Evolutionary conservation across 2,888 invertebrate genomes (phyloP).

Genomic region (Agapetus fuscipes): DNA sequence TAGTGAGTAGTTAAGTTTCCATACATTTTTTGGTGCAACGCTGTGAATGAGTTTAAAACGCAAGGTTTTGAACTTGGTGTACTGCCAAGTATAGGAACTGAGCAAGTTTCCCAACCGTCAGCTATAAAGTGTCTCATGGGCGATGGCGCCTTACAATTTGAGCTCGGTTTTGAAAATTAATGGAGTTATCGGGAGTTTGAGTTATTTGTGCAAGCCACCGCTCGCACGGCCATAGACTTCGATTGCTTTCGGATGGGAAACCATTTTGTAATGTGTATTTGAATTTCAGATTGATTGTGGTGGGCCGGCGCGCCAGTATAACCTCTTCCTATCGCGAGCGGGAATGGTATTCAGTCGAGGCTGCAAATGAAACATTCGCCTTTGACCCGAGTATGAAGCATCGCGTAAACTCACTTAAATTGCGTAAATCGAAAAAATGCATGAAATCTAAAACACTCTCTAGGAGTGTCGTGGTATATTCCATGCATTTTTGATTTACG

Average conservation of each 20-base stretch:
- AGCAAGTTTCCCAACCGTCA: no score
- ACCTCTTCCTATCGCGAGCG: neutral
- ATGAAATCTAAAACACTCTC: no score
- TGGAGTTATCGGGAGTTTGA: slow-evolving; percentile 14
- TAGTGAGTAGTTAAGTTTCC: no score
- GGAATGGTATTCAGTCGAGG: neutral
- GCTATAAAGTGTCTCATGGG: neutral
- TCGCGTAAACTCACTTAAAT: no score
- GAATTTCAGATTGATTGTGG: slow-evolving; percentile 14
- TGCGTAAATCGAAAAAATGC: no score
- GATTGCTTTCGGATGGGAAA: slow-evolving; percentile 8
- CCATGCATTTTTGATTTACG: no score
- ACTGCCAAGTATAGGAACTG: no score
- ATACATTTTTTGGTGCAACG: no score
- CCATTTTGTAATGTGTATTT: slow-evolving; percentile 10
- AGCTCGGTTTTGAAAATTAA: slow-evolving; percentile 18
- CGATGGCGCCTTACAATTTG: slow-evolving; percentile 11
- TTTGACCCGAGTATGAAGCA: no score
- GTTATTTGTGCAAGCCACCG: slow-evolving; percentile 13
- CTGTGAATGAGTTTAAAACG: no score
- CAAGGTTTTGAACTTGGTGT: no score
- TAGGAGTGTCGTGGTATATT: no score
- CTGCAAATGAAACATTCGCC: neutral
- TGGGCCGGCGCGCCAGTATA: neutral
- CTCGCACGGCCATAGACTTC: slow-evolving; percentile 6